Evolutionary conservation across 2,113 vertebrate species (phyloP), one percentile per base, ranked within the genome.

Genomic region (Datnioides undecimradiatus): DNA sequence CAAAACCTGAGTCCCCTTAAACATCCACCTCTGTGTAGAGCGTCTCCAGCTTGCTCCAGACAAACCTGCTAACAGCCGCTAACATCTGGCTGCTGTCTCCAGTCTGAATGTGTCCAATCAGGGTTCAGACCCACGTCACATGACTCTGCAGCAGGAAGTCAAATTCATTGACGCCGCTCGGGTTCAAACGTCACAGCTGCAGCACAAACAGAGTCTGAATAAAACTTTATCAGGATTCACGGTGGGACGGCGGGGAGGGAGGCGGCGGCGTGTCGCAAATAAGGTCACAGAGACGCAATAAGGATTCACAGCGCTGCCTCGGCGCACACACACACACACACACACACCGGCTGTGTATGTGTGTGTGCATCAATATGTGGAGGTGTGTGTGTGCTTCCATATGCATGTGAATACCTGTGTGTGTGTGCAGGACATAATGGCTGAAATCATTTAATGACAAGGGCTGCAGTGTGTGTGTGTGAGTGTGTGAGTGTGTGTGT

Each of bases 161-260:
- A n/a, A n/a, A n/a, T n/a, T n/a, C n/a, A n/a, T n/a, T n/a, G n/a
- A n/a, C n/a, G 52, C 13, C 63, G 4, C 17, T 36, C 0, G 14
- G 70, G 82, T 23, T 80, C 72, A 76, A 33, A 69, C 14, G 68
- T 80, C 76, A 27, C 23, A 0, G 14, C 49, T 45, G 76, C 45
- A 41, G 43, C 29, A 75, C 55, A 40, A 66, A 79, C 29, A 10
- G 14, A 51, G 64, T 69, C 80, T 54, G 65, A 89, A 85, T 80
- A 48, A 21, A 80, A 90, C 88, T 87, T 83, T 89, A 84, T 84
- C 66, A 66, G 79, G 43, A 88, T 86, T 82, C 86, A 82, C 21
- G 0, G 29, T 8, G 81, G n/a, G 86, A 84, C 65, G 12, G 73
- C 1, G 51, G 59, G 41, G 72, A n/a, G n/a, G n/a, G n/a, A 59